Evolutionary conservation across 2,113 vertebrate genomes (phyloP).

Genomic region (Cryptomyrus ogoouensis): DNA sequence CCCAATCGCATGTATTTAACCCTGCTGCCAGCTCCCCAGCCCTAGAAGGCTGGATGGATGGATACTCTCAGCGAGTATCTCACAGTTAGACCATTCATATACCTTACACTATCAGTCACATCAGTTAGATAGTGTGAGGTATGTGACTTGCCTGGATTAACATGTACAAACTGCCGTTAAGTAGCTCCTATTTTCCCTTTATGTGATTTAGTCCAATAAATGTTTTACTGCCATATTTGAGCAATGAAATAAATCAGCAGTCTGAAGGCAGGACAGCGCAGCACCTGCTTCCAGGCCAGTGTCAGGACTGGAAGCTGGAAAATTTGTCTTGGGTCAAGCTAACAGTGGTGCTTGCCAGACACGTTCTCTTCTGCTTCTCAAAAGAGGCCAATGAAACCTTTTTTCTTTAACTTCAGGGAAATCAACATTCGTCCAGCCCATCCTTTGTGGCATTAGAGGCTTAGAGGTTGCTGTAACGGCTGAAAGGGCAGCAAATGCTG

Average conservation of each 20-base stretch:
- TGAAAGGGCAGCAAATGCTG: neutral
- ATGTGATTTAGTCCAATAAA: neutral
- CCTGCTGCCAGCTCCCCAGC: neutral
- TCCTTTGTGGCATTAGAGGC: neutral
- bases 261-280: neutral
- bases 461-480: neutral
- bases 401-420: neutral
- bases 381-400: neutral
- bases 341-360: neutral
- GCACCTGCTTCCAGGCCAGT: neutral
- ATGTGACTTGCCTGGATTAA: neutral
- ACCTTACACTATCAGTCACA: neutral
- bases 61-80: neutral
- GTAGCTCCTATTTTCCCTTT: neutral
- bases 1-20: too few relatives aligned
- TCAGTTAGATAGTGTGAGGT: neutral
- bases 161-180: neutral
- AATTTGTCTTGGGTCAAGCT: neutral
- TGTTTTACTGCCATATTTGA: neutral
- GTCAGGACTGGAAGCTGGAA: neutral
- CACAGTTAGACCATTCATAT: neutral
- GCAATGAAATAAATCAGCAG: neutral
- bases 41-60: neutral
- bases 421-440: neutral
- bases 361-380: neutral